Percentiles rank a stretch among this genome's conserved stretches.
Conservation (phyloP, 2,888 invertebrate species). For the Smittia sp. region DNA sequence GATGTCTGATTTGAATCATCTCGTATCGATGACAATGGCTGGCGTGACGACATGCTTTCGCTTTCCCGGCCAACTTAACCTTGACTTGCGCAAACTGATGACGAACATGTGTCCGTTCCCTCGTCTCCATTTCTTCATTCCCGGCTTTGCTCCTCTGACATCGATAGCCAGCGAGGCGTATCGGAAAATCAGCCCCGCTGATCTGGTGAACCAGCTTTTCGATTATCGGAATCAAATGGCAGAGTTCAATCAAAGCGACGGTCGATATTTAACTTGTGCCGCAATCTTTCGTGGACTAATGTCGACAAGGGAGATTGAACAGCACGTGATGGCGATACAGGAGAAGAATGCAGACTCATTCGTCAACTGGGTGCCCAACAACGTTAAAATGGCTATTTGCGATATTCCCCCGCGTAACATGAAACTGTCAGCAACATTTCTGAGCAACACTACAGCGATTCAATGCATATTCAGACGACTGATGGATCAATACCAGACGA, state of each 20-base stretch:
- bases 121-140: conserved; percentile 81
- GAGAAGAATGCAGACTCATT: conserved; percentile 69
- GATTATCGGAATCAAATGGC: conserved; percentile 80
- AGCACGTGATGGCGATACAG: conserved; percentile 73
- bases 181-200: conserved; percentile 66
- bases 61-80: conserved; percentile 89
- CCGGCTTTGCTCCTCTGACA: conserved; percentile 72
- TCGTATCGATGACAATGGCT: conserved; percentile 53
- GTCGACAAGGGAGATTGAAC: conserved; percentile 77
- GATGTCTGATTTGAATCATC: conserved; percentile 49
- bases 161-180: conserved; percentile 63
- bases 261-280: conserved; percentile 75
- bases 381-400: conserved; percentile 79
- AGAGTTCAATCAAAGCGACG: conserved; percentile 73
- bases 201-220: conserved; percentile 69
- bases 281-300: conserved; percentile 67
- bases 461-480: conserved; percentile 75
- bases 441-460: conserved; percentile 79
- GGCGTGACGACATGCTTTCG: conserved; percentile 75
- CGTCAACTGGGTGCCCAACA: conserved; percentile 82
- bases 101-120: conserved; percentile 93
- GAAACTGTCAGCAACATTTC: conserved; percentile 82
- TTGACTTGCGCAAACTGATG: conserved; percentile 78
- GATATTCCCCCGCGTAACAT: conserved; percentile 82
- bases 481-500: conserved; percentile 73